Conservation (phyloP, 2,797 vertebrate genomes). For the Chelonia mydas region DNA sequence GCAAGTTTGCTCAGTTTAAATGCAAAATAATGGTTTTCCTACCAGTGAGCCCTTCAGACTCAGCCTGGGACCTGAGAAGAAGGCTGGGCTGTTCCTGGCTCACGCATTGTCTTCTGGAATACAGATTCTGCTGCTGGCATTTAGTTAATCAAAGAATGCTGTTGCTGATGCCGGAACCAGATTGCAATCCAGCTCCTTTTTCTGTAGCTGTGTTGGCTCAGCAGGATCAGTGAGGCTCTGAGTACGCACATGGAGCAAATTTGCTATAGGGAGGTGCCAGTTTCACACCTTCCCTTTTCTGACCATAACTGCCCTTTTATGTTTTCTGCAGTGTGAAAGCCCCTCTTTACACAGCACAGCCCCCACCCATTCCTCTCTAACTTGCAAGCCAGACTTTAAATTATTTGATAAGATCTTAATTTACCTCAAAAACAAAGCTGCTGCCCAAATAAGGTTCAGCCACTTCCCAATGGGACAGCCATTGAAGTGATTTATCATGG, state of each 20-base stretch:
- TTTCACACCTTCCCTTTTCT: neutral
- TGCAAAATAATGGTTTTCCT: neutral
- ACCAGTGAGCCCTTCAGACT: neutral
- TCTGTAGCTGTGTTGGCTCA: neutral
- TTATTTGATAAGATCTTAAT: neutral
- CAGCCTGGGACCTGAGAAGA: neutral
- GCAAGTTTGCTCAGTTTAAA: neutral
- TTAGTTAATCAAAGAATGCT: neutral
- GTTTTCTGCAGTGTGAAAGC: neutral
- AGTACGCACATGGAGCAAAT: neutral
- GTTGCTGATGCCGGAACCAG: neutral
- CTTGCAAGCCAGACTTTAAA: too few species aligned
- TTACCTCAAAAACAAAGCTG: neutral
- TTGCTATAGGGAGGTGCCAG: neutral
- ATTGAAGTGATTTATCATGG: neutral
- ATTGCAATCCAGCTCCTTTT: neutral
- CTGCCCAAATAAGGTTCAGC: too few species aligned
- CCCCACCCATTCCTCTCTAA: too few species aligned
- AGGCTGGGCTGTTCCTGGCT: neutral
- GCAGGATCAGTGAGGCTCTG: neutral
- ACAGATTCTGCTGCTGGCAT: neutral
- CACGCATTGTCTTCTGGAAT: neutral
- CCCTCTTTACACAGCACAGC: too few species aligned
- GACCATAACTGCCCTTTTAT: neutral
- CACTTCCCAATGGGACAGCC: neutral